phyloP scores from a whole-genome alignment of 30 jellyfish, hydroid and myxozoan species.

The Aurelia sp. region DNA sequence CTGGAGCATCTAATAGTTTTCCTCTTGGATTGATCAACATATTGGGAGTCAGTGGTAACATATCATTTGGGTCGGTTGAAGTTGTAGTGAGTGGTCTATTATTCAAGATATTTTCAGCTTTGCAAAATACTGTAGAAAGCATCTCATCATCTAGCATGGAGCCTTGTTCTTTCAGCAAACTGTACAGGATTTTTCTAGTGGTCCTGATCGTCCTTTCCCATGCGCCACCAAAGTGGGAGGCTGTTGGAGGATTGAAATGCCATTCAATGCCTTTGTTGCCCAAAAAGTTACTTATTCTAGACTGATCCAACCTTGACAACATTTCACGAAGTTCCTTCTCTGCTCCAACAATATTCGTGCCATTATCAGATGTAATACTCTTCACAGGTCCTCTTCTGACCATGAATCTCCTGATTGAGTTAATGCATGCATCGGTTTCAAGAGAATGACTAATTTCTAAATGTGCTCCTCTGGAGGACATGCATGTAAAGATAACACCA shows the following conservation, averaged over 20 bases:
- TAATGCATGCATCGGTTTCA: conserved; percentile 33
- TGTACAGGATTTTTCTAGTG: conserved; percentile 8
- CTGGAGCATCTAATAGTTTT: conserved; percentile 5
- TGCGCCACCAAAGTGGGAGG: conserved; percentile 24
- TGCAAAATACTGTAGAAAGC: conserved; percentile 42
- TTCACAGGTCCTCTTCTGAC: conserved; percentile 53
- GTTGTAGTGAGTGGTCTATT: conserved; percentile 37
- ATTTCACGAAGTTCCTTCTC: conserved; percentile 27
- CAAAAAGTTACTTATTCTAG: neutral
- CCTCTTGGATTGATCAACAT: conserved; percentile 14
- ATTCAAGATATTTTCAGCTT: conserved; percentile 39
- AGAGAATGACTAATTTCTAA: conserved; percentile 19
- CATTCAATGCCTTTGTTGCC: neutral
- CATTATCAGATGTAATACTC: conserved; percentile 47
- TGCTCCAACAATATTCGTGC: conserved; percentile 57
- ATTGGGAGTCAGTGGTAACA: conserved; percentile 31
- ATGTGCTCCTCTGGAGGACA: conserved; percentile 22
- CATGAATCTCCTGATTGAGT: conserved; percentile 30
- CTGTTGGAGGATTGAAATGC: neutral
- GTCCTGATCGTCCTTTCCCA: conserved; percentile 54
- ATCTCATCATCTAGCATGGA: conserved; percentile 17
- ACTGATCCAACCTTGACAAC: conserved; percentile 19
- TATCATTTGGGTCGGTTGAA: conserved; percentile 26
- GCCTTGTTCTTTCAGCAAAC: conserved; percentile 17
- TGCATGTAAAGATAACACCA: conserved; percentile 18